Evolutionary conservation across 2,888 invertebrate genomes (phyloP).

Genomic region (Orchestes rusci): DNA sequence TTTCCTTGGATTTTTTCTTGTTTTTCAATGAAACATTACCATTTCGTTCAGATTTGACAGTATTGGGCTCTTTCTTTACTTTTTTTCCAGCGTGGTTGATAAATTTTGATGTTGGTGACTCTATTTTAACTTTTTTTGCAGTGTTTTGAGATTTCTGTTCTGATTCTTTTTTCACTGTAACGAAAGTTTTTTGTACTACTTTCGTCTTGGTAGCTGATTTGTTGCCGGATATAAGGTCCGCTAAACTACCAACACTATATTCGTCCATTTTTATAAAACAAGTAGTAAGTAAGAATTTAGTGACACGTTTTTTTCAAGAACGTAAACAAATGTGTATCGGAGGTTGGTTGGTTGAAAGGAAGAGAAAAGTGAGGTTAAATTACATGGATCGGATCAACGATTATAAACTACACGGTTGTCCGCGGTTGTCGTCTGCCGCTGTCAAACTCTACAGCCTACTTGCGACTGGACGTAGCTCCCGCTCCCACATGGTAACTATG

Average conservation of each 20-base stretch:
- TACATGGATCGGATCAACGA: too few species aligned
- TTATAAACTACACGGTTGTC: too few species aligned
- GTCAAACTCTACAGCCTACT: too few species aligned
- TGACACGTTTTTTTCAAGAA: too few species aligned
- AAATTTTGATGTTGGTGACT: background rate
- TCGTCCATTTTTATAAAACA: too few species aligned
- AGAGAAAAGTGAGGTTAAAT: too few species aligned
- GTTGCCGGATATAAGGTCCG: constrained; percentile 52
- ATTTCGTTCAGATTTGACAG: background rate
- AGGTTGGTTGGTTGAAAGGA: too few species aligned
- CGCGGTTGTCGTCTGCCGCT: too few species aligned
- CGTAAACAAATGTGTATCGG: too few species aligned
- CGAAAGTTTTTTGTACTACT: constrained; percentile 33
- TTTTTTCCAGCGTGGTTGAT: background rate
- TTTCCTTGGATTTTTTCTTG: constrained; percentile 1
- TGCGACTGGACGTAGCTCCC: too few species aligned
- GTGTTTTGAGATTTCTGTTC: background rate
- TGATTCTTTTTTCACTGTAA: constrained; percentile 4
- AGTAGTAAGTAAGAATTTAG: too few species aligned
- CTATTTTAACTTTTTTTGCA: constrained; percentile 3
- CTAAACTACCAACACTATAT: constrained; percentile 49
- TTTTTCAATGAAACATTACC: background rate
- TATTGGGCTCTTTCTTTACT: background rate
- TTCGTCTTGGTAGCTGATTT: constrained; percentile 51
- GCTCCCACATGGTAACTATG: too few species aligned